Evolutionary conservation across 2,797 vertebrate species (phyloP).

Genomic region (Chelonia mydas): DNA sequence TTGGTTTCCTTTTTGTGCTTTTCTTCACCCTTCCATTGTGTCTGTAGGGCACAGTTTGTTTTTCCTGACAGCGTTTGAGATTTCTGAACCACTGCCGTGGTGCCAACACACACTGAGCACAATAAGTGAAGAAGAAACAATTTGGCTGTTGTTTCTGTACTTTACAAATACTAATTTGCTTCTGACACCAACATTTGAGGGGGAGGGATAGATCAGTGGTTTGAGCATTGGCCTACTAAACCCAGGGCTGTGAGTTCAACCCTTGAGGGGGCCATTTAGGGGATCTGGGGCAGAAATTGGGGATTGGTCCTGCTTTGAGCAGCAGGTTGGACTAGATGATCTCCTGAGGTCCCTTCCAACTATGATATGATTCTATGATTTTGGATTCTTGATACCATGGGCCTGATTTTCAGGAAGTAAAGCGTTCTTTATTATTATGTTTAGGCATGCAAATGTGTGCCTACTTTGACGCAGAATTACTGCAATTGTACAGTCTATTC

Average conservation of each 20-base stretch:
- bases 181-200: conserved; percentile 53
- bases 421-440: neutral
- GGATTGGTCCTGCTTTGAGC: no score
- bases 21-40: conserved; percentile 67
- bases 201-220: no score
- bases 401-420: conserved; percentile 1
- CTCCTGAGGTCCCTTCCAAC: no score
- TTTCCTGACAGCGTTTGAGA: conserved; percentile 78
- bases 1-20: conserved; percentile 54
- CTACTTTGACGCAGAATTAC: neutral
- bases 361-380: neutral
- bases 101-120: conserved; percentile 81
- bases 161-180: conserved; percentile 78
- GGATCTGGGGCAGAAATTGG: no score
- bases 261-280: no score
- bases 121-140: conserved; percentile 80
- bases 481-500: neutral
- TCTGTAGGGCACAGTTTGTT: conserved; percentile 78
- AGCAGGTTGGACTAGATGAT: no score
- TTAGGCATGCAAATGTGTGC: neutral
- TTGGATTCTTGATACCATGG: conserved; percentile 38
- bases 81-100: conserved; percentile 70
- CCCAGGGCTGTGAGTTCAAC: no score
- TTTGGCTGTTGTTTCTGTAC: conserved; percentile 80
- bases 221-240: no score